Percentiles rank a stretch among this genome's conserved stretches.
Evolutionary conservation across 2,888 invertebrate genomes (phyloP).

Genomic region (Lysandra coridon): DNA sequence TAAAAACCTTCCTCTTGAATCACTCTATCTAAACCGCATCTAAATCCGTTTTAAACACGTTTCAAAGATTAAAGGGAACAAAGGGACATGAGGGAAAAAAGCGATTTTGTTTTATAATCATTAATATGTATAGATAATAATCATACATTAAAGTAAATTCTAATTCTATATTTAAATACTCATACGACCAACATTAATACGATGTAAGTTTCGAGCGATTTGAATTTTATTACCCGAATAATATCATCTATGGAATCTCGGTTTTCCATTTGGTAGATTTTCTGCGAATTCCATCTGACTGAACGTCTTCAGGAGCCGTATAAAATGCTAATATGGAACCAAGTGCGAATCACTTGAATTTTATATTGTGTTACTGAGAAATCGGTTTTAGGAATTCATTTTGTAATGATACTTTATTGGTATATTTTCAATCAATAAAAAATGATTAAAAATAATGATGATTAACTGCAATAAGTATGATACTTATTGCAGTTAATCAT

Average conservation of each 20-base stretch:
- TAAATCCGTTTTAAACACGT: no score
- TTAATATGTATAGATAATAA: no score
- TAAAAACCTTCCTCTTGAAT: no score
- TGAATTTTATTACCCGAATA: conserved; percentile 34
- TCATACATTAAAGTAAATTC: no score
- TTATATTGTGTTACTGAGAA: conserved; percentile 3
- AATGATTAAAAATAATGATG: no score
- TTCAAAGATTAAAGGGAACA: no score
- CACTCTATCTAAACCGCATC: no score
- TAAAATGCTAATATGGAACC: conserved; percentile 39
- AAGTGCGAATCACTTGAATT: conserved; percentile 26
- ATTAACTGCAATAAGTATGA: no score
- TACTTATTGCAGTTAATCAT: no score
- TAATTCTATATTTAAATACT: no score
- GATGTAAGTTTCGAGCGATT: not conserved
- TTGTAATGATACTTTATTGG: not conserved
- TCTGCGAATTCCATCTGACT: conserved; percentile 35
- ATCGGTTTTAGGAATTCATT: not conserved
- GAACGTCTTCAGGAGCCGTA: conserved; percentile 37
- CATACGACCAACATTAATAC: not conserved
- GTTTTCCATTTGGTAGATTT: conserved; percentile 37
- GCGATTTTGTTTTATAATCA: no score
- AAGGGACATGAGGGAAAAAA: no score
- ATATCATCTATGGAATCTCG: conserved; percentile 36
- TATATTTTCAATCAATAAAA: not conserved